Evolutionary conservation across 1,140 invertebrate species (phyloP).

Genomic region (Bombus cullumanus): DNA sequence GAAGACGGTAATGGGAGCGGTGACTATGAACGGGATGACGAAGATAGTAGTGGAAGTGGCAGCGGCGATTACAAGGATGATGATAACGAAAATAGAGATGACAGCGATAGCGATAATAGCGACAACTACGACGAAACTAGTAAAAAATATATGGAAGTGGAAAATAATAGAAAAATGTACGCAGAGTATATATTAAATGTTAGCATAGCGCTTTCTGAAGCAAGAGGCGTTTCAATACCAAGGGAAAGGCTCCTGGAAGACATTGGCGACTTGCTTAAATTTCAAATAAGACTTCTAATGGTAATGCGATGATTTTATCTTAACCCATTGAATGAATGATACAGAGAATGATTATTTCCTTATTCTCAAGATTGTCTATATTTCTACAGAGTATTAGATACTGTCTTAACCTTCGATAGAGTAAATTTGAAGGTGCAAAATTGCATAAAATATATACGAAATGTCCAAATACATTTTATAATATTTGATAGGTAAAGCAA

Average conservation of each 20-base stretch:
- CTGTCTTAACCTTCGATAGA: too few species aligned
- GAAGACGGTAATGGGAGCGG: neutral
- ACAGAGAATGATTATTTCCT: too few species aligned
- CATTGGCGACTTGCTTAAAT: conserved; percentile 37
- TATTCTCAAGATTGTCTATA: too few species aligned
- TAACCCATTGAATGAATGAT: neutral
- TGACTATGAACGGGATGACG: neutral
- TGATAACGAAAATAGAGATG: neutral
- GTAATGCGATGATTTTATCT: neutral
- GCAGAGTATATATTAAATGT: conserved; percentile 39
- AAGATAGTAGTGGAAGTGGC: too few species aligned
- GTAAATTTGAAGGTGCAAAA: too few species aligned
- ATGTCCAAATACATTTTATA: too few species aligned
- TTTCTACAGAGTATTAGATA: too few species aligned
- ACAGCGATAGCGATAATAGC: neutral
- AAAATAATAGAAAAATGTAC: conserved; percentile 1
- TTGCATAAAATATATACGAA: too few species aligned
- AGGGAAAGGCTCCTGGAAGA: conserved; percentile 18
- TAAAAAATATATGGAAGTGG: neutral
- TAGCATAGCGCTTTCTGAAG: conserved; percentile 29
- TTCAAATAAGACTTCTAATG: conserved; percentile 5
- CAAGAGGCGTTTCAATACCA: conserved; percentile 1
- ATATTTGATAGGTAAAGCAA: too few species aligned
- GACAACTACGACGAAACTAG: neutral
- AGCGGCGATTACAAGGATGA: neutral